Percentiles rank a stretch among this genome's conserved stretches.
Conservation (phyloP, 2,888 invertebrate species). For the Amaurobius ferox region DNA sequence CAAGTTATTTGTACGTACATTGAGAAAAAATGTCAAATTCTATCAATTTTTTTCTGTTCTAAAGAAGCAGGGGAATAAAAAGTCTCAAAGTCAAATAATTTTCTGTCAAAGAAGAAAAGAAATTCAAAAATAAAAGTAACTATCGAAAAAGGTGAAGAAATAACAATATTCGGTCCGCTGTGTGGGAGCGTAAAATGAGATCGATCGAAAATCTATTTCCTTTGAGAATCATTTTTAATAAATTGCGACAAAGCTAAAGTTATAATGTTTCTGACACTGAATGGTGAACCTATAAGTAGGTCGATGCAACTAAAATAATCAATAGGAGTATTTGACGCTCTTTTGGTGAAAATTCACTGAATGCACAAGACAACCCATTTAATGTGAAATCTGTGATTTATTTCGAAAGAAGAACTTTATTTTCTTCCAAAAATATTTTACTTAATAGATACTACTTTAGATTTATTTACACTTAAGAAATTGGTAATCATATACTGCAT, state of each 20-base stretch:
- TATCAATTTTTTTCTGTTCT: too few species aligned
- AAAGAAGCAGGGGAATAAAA: too few species aligned
- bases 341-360: conserved; percentile 14
- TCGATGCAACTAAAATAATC: conserved; percentile 46
- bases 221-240: conserved; percentile 67
- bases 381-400: background rate
- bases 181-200: conserved; percentile 38
- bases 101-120: too few species aligned
- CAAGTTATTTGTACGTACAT: too few species aligned
- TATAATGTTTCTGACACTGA: conserved; percentile 65
- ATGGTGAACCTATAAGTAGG: conserved; percentile 62
- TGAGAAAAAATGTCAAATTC: too few species aligned
- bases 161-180: background rate
- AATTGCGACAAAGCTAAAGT: conserved; percentile 62
- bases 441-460: too few species aligned
- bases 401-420: too few species aligned
- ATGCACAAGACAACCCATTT: background rate
- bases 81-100: too few species aligned
- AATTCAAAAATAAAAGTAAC: background rate
- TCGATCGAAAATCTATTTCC: conserved; percentile 64
- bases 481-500: too few species aligned
- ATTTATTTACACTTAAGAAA: too few species aligned
- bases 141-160: background rate
- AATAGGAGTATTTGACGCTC: conserved; percentile 55
- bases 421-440: too few species aligned